Percentiles rank a stretch among this genome's conserved stretches.
Evolutionary conservation across 1,140 invertebrate species (phyloP).

Genomic region (Pseudomyrmex sp.): DNA sequence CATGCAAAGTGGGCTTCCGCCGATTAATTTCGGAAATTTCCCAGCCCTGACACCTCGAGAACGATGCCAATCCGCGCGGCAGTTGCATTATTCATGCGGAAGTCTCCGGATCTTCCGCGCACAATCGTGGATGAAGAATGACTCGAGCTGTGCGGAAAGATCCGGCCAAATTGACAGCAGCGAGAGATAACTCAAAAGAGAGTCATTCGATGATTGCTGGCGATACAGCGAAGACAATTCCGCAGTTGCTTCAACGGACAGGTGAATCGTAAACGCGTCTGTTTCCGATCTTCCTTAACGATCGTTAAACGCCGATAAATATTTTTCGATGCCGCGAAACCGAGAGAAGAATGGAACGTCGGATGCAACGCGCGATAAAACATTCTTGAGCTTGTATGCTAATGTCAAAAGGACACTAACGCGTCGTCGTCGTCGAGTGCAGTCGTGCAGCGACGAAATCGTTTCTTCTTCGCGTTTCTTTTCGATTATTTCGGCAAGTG

Average conservation of each 20-base stretch:
- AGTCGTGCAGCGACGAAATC: constrained; percentile 4
- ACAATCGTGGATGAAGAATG: not conserved
- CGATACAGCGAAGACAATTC: not conserved
- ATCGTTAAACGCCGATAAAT: constrained; percentile 75
- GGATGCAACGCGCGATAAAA: constrained; percentile 60
- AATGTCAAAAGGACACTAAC: constrained; percentile 59
- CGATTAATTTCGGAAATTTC: constrained; percentile 62
- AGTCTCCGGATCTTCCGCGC: not conserved
- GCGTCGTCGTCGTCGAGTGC: constrained; percentile 4
- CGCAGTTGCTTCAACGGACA: constrained; percentile 15
- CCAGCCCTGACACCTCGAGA: constrained; percentile 23
- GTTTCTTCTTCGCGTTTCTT: not conserved
- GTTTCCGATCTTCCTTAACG: constrained; percentile 67
- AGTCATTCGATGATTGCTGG: not conserved
- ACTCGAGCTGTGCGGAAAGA: not conserved
- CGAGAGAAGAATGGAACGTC: constrained; percentile 12
- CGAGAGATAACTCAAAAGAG: not conserved
- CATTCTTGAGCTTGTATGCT: constrained; percentile 72
- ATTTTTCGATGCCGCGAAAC: constrained; percentile 46
- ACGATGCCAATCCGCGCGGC: not conserved
- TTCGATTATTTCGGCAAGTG: not conserved
- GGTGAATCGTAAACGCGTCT: constrained; percentile 31
- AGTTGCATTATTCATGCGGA: not conserved
- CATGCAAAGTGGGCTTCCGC: constrained; percentile 50
- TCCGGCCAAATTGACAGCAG: not conserved